Percentiles rank a stretch among this genome's conserved stretches.
Conservation (phyloP, 2,113 vertebrate species). For the Typhlomys cinereus region DNA sequence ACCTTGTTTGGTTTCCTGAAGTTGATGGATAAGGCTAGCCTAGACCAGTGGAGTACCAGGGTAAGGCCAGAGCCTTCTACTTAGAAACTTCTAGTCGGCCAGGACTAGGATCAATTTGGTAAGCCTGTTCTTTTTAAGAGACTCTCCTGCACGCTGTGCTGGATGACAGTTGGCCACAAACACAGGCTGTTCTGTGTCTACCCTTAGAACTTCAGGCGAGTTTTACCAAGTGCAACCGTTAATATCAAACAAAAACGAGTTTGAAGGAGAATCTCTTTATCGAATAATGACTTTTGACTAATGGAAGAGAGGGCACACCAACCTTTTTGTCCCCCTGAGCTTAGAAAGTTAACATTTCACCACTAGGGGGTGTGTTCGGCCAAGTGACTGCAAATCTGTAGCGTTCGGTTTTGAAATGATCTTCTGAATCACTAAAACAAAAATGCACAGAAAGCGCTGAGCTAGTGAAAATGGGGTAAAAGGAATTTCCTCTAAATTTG, state of each 20-base stretch:
- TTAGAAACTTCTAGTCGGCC: neutral
- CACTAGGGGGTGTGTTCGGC: conserved; percentile 59
- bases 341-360: neutral
- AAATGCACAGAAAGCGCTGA: conserved; percentile 30
- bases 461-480: neutral
- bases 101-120: neutral
- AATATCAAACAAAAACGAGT: neutral
- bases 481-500: neutral
- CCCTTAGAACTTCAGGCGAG: neutral
- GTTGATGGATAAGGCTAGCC: neutral
- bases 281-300: neutral
- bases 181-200: neutral
- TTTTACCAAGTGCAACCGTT: neutral
- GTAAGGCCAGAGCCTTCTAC: neutral
- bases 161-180: neutral
- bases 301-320: neutral
- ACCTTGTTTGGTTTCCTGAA: neutral
- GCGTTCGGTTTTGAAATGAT: neutral
- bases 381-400: neutral
- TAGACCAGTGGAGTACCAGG: neutral
- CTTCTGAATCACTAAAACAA: conserved; percentile 55
- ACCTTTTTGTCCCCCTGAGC: neutral
- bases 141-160: neutral
- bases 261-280: neutral
- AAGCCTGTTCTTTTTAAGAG: neutral